phyloP scores from a whole-genome alignment of 2,797 vertebrate genomes.

The Arctocebus calabarensis region DNA sequence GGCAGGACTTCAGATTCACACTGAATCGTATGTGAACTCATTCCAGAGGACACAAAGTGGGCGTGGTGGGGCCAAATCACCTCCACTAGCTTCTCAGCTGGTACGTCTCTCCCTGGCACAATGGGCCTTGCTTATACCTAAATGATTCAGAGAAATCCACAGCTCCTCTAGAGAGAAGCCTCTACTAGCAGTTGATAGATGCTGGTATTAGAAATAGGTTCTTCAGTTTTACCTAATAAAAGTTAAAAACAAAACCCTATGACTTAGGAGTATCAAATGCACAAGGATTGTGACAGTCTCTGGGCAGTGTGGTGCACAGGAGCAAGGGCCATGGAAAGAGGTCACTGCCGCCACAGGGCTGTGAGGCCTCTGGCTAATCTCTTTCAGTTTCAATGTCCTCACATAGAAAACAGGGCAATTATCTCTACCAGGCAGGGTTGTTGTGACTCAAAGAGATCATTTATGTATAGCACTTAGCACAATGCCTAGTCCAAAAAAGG shows the following conservation, averaged over 20 bases:
- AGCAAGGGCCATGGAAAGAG: neutral
- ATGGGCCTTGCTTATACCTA: neutral
- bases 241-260: slow-evolving; percentile 6
- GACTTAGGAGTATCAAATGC: neutral
- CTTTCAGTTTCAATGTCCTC: neutral
- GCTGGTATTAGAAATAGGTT: neutral
- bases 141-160: slow-evolving; percentile 40
- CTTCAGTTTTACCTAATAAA: neutral
- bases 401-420: neutral
- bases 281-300: neutral
- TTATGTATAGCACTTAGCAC: neutral
- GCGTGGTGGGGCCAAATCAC: neutral
- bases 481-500: neutral
- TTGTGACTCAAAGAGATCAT: slow-evolving; percentile 9
- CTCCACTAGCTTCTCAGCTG: neutral
- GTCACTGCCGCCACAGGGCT: neutral
- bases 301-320: neutral
- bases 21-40: neutral
- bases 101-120: neutral
- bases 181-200: neutral
- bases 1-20: neutral
- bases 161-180: neutral
- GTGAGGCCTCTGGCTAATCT: neutral
- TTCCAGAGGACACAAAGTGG: neutral
- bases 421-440: neutral